Base-by-base conservation (phyloP, 2,113 vertebrate species). In the Herpetotheres cachinnans region DNA sequence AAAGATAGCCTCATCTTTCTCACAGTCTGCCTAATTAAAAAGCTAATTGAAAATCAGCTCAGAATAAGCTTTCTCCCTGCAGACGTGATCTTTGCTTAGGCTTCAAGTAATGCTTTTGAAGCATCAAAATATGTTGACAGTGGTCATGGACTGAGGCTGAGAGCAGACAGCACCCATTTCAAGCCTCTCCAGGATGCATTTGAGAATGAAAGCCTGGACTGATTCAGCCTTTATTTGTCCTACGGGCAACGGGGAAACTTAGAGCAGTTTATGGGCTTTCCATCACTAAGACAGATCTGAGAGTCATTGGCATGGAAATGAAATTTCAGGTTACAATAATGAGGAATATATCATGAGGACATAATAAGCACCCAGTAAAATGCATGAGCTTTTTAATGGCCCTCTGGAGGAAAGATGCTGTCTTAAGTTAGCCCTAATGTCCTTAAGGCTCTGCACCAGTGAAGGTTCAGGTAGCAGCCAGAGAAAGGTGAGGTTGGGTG, bases 271-370 rank as follows among this genome's bases (percentile, higher is more conserved):
- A 61, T 55, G 74, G 42, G 46, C 62, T 81, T 95, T 83, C 50
- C 36, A 82, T 81, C 36, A 71, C 30, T 32, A 50, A 93, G 55
- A 38, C 44, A 88, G n/a, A 55, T 52, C 44, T 79, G 40, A 72
- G 65, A 90, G 49, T 59, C 71, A 69, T 22, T 78, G 86, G 61
- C 42, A 70, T 73, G 77, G 63, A 96, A 94, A 76, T 91, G 44
- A 94, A 86, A 91, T 94, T 96, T 90, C 91, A 95, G 52, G 46
- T 81, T 93, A 81, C 71, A 76, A 44, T 78, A 95, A 89, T 81
- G 47, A 83, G 47, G 52, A 86, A 67, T 92, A 55, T 30, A 61
- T 94, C 65, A 82, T 11, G 18, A 80, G 32, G 49, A 36, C 34
- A 65, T 29, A 38, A 52, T 67, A 92, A 86, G 47, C 81, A 58